A percentile compares a stretch with the other conserved stretches of the same genome.
phyloP scores from a whole-genome alignment of 2,888 invertebrate species.

The Hyppa rectilinea region DNA sequence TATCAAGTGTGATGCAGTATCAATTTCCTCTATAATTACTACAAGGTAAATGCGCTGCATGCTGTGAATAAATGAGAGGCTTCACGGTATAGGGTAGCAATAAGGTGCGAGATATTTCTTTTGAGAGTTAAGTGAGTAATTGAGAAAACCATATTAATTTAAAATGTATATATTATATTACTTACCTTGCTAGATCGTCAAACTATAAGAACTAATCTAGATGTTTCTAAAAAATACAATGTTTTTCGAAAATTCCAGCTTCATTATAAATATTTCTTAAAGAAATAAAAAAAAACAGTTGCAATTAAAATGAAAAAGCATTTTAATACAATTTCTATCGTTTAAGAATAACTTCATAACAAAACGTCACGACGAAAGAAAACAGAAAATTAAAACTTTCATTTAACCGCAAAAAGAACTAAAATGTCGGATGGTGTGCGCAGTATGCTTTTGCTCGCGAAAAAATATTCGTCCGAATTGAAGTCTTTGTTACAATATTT shows the following conservation, averaged over 20 bases:
- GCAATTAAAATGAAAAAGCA: conserved; percentile 28
- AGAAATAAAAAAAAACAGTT: conserved; percentile 3
- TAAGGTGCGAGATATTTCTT: neutral
- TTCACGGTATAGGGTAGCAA: conserved; percentile 1
- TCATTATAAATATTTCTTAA: neutral
- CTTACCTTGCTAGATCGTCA: neutral
- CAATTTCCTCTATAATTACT: conserved; percentile 30
- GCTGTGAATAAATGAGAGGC: conserved; percentile 23
- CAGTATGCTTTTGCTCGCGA: conserved; percentile 68
- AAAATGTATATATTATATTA: neutral
- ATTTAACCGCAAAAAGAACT: conserved; percentile 61
- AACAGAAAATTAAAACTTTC: conserved; percentile 55
- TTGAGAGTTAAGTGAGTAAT: neutral
- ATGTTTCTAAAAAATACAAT: neutral
- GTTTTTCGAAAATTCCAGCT: neutral
- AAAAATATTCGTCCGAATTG: conserved; percentile 71
- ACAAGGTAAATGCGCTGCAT: conserved; percentile 7
- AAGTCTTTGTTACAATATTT: conserved; percentile 74
- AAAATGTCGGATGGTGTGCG: conserved; percentile 60
- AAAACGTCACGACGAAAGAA: conserved; percentile 40
- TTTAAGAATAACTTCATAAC: conserved; percentile 38
- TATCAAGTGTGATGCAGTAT: conserved; percentile 12
- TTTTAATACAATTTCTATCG: conserved; percentile 48
- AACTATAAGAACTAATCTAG: neutral
- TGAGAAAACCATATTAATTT: neutral